Base-by-base conservation (phyloP, 2,113 vertebrate genomes). In the Datnioides undecimradiatus region DNA sequence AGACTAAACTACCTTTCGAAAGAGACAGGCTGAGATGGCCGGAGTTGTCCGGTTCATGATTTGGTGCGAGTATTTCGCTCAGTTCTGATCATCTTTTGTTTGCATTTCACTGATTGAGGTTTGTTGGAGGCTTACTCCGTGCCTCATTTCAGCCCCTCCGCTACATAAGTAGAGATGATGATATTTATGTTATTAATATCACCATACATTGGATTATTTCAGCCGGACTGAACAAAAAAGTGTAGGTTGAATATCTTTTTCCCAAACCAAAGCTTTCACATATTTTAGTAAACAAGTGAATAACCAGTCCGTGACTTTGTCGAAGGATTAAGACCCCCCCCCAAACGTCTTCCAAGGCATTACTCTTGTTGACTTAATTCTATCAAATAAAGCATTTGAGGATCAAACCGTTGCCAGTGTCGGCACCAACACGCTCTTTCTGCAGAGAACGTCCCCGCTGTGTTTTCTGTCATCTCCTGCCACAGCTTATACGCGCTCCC, bases 381-480 rank as follows among this genome's bases (percentile, higher is more conserved):
- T 6, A 66, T 55, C 27, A 73, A 82, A 66, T 58, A 57, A 79
- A 79, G 55, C 45, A 46, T 43, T 41, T 41, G 5, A 55, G 54
- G 21, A 52, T 71, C 33, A 33, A 33, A 48, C 58, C 9, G 2
- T 41, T 62, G 60, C 66, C 71, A 75, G 29, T 38, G 54, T 71
- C 60, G 8, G 38, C 40, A 82, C 57, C 79, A 43, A 6, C 68
- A 3, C 51, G 4, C 66, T 62, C 54, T 9, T 40, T 71, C 40
- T 43, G 58, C 57, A 51, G 45, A 73, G 62, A 63, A 21, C 23
- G 55, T 80, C 71, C 81, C 73, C 40, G 64, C 58, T 71, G 76
- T 33, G 43, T 79, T 83, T 60, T 70, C 83, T 89, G 79, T 91
- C 80, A 87, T 93, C 85, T 89, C 23, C 54, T 79, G 83, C 87